Conservation (phyloP, 2,113 vertebrate species). For the Onychorhynchus coronatus region DNA sequence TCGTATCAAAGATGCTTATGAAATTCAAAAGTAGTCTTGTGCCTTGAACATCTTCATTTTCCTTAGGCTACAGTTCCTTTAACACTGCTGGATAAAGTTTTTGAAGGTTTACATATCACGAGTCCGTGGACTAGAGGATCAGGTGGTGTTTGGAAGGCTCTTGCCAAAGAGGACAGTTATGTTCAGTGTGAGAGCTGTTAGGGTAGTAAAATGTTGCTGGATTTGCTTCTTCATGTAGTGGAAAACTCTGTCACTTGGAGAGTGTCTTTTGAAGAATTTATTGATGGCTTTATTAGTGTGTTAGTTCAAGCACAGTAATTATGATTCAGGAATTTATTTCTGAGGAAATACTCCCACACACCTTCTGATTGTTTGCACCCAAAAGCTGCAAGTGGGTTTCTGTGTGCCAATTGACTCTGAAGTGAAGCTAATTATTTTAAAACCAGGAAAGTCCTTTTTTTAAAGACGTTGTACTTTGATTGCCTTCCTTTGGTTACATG, state of each 20-base stretch:
- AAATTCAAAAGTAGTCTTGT: background rate
- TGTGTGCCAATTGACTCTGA: slow-evolving; percentile 4
- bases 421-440: background rate
- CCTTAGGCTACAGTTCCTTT: background rate
- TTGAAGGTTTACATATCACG: background rate
- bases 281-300: background rate
- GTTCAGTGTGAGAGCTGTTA: background rate
- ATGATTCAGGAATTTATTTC: background rate
- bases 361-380: background rate
- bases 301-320: background rate
- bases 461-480: background rate
- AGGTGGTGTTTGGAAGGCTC: background rate
- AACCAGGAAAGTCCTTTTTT: background rate
- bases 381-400: background rate
- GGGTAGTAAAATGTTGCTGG: background rate
- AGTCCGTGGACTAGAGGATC: rapidly evolving
- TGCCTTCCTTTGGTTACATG: background rate
- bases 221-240: background rate
- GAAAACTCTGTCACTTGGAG: background rate
- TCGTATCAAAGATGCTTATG: background rate
- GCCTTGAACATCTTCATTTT: background rate
- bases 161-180: background rate
- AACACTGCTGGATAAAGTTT: background rate
- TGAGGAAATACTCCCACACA: background rate
- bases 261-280: background rate